Conservation (phyloP, 2,113 vertebrate species). For the Acanthochromis polyacanthus region DNA sequence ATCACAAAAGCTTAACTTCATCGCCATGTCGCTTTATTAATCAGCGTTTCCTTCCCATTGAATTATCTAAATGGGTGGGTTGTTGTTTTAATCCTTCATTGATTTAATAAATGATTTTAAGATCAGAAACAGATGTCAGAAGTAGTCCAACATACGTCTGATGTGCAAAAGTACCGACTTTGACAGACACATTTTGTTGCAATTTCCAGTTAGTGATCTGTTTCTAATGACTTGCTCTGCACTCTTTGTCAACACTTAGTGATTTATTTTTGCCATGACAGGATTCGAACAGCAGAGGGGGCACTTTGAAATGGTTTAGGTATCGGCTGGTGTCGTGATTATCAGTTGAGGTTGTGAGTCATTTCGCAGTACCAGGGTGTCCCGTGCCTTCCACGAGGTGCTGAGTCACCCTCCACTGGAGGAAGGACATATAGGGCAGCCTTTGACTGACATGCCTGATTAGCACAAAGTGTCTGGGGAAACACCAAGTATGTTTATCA, state of each 20-base stretch:
- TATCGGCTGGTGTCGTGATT: slow-evolving; percentile 20
- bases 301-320: not conserved
- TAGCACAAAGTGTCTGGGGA: slow-evolving; percentile 45
- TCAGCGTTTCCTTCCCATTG: not conserved
- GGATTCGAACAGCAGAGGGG: slow-evolving; percentile 57
- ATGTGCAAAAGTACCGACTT: too few species aligned
- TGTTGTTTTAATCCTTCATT: too few species aligned
- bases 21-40: not conserved
- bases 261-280: not conserved
- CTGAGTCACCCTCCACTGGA: slow-evolving; percentile 65
- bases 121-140: too few species aligned
- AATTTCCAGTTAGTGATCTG: too few species aligned
- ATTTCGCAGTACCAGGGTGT: slow-evolving; percentile 60
- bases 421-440: slow-evolving; percentile 51
- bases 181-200: too few species aligned
- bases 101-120: too few species aligned
- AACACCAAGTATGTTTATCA: not conserved
- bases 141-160: too few species aligned
- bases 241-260: not conserved
- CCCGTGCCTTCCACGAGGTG: slow-evolving; percentile 70
- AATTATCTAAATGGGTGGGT: too few species aligned
- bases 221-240: too few species aligned
- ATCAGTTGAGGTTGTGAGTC: slow-evolving; percentile 54
- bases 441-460: slow-evolving; percentile 44
- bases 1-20: not conserved